Percentiles rank a stretch among this genome's conserved stretches.
phyloP scores from a whole-genome alignment of 2,113 vertebrate genomes.

The Oostethus manadensis region DNA sequence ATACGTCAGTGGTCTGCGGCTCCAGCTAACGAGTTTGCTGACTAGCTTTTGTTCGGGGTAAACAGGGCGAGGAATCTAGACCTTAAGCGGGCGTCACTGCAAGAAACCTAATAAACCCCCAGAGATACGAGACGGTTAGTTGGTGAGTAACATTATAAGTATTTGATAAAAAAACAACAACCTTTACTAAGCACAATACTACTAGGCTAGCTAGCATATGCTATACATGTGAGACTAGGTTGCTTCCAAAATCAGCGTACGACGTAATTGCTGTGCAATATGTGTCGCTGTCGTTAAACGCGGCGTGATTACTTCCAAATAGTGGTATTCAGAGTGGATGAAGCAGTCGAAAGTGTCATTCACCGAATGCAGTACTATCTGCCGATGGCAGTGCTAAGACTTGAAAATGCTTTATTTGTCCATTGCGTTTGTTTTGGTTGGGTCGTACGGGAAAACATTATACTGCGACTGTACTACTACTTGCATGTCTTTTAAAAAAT shows the following conservation, averaged over 20 bases:
- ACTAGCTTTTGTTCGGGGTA: constrained; percentile 51
- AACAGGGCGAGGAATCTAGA: background rate
- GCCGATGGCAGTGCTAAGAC: constrained; percentile 20
- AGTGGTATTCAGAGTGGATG: background rate
- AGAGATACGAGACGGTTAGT: background rate
- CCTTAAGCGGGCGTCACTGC: background rate
- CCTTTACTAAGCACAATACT: background rate
- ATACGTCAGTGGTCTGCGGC: constrained; percentile 60
- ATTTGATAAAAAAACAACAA: background rate
- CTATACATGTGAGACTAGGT: constrained; percentile 42
- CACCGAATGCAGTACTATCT: constrained; percentile 7
- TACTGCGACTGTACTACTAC: background rate
- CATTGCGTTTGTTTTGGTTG: background rate
- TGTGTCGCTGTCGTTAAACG: too few species aligned
- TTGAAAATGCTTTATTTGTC: constrained; percentile 8
- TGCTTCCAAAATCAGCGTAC: background rate
- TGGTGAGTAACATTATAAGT: constrained; percentile 41
- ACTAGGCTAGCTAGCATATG: constrained; percentile 39
- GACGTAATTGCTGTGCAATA: too few species aligned
- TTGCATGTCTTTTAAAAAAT: too few species aligned
- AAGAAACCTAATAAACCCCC: background rate
- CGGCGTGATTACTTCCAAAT: background rate
- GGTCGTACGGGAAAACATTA: background rate
- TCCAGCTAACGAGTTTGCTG: constrained; percentile 22
- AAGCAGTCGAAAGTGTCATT: background rate